phyloP scores from a whole-genome alignment of 1,140 invertebrate species.

The Ditylenchus dipsaci region DNA sequence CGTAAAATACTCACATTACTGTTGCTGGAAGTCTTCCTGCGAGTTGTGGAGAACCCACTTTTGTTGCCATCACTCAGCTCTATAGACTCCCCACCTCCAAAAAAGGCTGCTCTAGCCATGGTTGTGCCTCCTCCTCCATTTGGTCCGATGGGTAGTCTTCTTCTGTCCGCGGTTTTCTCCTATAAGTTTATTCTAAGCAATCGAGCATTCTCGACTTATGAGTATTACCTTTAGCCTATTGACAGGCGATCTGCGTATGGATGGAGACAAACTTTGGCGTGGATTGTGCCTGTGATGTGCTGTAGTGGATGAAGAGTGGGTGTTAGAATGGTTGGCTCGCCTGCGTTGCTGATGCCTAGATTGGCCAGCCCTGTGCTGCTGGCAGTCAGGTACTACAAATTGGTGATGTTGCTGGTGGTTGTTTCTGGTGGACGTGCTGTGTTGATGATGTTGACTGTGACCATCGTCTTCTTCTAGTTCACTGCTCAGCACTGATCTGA shows the following conservation, averaged over 20 bases:
- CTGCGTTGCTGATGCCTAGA: not conserved
- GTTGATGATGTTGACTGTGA: slow-evolving; percentile 3
- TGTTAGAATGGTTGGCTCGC: not conserved
- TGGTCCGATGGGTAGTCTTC: no score
- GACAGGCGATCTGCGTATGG: slow-evolving; percentile 38
- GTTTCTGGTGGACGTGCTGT: slow-evolving; percentile 1
- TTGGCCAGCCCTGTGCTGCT: not conserved
- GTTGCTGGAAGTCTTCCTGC: no score
- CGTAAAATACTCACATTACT: no score
- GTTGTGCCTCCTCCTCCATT: no score
- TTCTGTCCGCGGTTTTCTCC: no score
- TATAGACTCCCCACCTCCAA: no score
- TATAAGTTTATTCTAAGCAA: no score
- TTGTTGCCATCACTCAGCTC: no score
- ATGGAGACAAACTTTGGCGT: slow-evolving; percentile 34
- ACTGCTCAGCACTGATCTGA: slow-evolving; percentile 10
- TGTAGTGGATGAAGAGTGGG: slow-evolving; percentile 3
- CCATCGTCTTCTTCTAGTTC: slow-evolving; percentile 19
- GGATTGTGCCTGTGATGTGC: slow-evolving; percentile 9
- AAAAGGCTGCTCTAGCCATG: no score
- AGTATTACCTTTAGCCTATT: slow-evolving; percentile 37
- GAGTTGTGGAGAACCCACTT: no score
- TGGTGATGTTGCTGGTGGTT: slow-evolving; percentile 7
- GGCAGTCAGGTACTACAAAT: not conserved
- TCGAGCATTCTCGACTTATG: not conserved